Conservation (phyloP, 2,888 invertebrate genomes). For the Hypena proboscidalis region DNA sequence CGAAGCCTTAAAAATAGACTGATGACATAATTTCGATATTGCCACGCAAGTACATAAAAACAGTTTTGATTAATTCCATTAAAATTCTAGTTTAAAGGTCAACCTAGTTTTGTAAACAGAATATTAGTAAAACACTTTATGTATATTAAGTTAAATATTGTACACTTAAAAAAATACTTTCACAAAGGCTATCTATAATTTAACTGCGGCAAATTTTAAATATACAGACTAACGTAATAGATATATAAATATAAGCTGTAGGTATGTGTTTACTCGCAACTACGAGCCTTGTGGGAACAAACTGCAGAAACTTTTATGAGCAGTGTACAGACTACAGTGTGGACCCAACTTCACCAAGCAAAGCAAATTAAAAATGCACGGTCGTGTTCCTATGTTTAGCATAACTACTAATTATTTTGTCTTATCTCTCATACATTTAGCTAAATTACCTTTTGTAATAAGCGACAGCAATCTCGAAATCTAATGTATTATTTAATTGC, state of each 20-base stretch:
- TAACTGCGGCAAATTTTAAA: slow-evolving; percentile 18
- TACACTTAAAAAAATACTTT: too few relatives aligned
- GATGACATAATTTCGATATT: too few relatives aligned
- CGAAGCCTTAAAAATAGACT: too few relatives aligned
- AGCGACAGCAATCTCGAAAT: slow-evolving; percentile 18
- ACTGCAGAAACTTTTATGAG: slow-evolving; percentile 27
- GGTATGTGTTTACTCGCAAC: slow-evolving; percentile 22
- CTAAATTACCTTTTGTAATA: slow-evolving; percentile 30
- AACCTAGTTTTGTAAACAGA: too few relatives aligned
- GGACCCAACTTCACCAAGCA: slow-evolving; percentile 19
- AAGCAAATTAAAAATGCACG: slow-evolving; percentile 29
- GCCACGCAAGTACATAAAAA: too few relatives aligned
- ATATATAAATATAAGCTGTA: slow-evolving; percentile 24
- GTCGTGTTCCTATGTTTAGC: slow-evolving; percentile 18
- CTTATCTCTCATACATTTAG: slow-evolving; percentile 21
- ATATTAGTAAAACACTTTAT: too few relatives aligned
- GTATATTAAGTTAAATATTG: too few relatives aligned
- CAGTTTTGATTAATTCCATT: too few relatives aligned
- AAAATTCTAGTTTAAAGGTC: too few relatives aligned
- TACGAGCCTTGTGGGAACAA: slow-evolving; percentile 22
- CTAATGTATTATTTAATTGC: not conserved
- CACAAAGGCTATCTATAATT: too few relatives aligned
- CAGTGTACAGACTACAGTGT: slow-evolving; percentile 10
- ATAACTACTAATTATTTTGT: slow-evolving; percentile 18
- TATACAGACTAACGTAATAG: slow-evolving; percentile 13